These are phyloP conservation scores for Pocillopora damicornis DNA, from an alignment of 64 coral and sea anemone species.

Conservation along the genomic window DNA sequence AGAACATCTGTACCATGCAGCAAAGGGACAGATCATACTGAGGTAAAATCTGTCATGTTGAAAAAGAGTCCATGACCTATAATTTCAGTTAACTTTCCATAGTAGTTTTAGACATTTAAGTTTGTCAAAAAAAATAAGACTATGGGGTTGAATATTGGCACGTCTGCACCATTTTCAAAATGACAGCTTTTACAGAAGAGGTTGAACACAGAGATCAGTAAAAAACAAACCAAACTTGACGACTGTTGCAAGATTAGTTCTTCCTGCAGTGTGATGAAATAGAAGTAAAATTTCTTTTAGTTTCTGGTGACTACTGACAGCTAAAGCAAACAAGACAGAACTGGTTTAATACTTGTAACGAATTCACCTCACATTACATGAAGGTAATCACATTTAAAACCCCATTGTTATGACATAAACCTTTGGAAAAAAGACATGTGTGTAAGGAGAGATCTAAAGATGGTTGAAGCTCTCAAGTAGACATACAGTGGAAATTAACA, in stretches of 20 bases:
- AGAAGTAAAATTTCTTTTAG: slow-evolving; percentile 53
- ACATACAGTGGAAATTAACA: no score
- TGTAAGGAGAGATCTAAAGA: no score
- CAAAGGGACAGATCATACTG: no score
- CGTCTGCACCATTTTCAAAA: background rate
- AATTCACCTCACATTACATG: background rate
- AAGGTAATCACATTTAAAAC: background rate
- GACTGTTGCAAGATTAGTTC: slow-evolving; percentile 41
- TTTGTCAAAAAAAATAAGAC: no score
- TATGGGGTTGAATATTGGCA: background rate
- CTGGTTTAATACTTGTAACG: background rate
- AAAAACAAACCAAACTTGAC: slow-evolving; percentile 52
- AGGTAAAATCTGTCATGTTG: background rate
- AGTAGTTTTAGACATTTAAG: no score
- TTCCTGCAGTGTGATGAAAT: slow-evolving; percentile 52
- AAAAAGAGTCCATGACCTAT: no score
- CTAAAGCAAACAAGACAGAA: slow-evolving; percentile 10
- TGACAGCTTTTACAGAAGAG: background rate
- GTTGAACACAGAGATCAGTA: background rate
- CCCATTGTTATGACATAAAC: background rate
- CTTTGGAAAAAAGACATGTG: background rate
- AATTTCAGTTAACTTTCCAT: no score
- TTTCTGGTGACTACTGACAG: slow-evolving; percentile 4
- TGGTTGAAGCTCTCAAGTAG: no score
- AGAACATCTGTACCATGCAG: no score